These are phyloP conservation scores for Drosophila recens DNA, from an alignment of 2,888 invertebrate genomes.

Conservation along the genomic window DNA sequence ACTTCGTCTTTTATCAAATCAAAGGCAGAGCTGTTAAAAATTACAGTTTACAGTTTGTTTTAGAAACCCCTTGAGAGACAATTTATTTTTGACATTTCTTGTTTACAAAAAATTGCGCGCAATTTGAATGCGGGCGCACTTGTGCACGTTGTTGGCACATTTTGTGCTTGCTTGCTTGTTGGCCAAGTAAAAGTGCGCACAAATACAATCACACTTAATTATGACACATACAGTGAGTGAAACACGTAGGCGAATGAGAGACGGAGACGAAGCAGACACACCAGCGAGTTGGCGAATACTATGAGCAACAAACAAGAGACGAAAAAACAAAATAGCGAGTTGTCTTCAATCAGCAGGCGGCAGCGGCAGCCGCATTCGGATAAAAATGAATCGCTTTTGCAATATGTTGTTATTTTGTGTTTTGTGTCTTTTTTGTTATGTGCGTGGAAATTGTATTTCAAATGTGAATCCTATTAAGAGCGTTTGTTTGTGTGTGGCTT, in stretches of 20 bases:
- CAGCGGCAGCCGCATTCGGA: conserved; percentile 42
- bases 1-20: conserved; percentile 11
- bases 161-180: conserved; percentile 58
- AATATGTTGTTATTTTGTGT: conserved; percentile 42
- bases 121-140: conserved; percentile 50
- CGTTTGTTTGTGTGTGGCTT: conserved; percentile 21
- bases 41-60: background rate
- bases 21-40: background rate
- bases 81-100: conserved; percentile 4
- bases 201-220: conserved; percentile 21
- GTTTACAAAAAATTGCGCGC: conserved; percentile 50
- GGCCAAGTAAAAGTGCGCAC: conserved; percentile 54
- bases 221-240: conserved; percentile 41
- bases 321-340: conserved; percentile 52
- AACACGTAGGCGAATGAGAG: conserved; percentile 60
- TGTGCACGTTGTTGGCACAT: conserved; percentile 54
- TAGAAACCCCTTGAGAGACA: background rate
- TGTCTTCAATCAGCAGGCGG: conserved; percentile 51
- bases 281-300: conserved; percentile 52
- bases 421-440: conserved; percentile 17
- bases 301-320: conserved; percentile 49
- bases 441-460: conserved; percentile 31
- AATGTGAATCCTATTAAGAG: conserved; percentile 23
- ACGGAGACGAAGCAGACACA: conserved; percentile 33
- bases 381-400: conserved; percentile 26